Percentiles rank a stretch among this genome's conserved stretches.
These are phyloP conservation scores for Acrocephalus arundinaceus DNA, from an alignment of 2,113 vertebrate genomes.

Conservation along the genomic window DNA sequence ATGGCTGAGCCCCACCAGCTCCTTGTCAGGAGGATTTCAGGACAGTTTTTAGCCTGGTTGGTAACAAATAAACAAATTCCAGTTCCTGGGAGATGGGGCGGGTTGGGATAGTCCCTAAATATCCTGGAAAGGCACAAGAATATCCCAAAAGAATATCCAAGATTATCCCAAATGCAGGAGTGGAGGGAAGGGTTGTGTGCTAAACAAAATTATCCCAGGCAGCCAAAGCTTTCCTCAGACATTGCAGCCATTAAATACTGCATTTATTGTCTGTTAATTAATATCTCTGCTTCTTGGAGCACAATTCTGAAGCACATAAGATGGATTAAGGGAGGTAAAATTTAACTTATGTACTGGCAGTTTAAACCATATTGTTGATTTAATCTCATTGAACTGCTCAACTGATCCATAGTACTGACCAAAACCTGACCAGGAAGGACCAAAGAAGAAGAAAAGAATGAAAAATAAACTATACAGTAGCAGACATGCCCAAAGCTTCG, in stretches of 20 bases:
- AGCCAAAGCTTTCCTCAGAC: not conserved
- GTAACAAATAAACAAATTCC: slow-evolving; percentile 16
- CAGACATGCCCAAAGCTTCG: slow-evolving; percentile 4
- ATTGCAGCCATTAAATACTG: not conserved
- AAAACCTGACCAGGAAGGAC: not conserved
- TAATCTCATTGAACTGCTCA: slow-evolving; percentile 56
- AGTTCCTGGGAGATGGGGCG: not conserved
- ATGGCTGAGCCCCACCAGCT: not conserved
- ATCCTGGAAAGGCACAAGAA: not conserved
- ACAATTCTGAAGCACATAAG: not conserved
- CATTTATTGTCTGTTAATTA: slow-evolving; percentile 26
- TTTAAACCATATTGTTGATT: slow-evolving; percentile 25
- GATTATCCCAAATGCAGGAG: not conserved
- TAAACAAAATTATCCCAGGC: not conserved
- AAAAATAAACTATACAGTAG: not conserved
- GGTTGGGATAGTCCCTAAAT: not conserved
- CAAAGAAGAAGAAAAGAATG: slow-evolving; percentile 12
- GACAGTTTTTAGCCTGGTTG: not conserved
- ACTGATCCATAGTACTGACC: slow-evolving; percentile 15
- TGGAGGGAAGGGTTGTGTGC: not conserved
- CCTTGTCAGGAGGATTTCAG: not conserved
- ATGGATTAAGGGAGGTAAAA: slow-evolving; percentile 54
- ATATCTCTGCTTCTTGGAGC: slow-evolving; percentile 16
- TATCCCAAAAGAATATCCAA: not conserved
- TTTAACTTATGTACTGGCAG: slow-evolving; percentile 46